Evolutionary conservation across 2,113 vertebrate genomes (phyloP).

Genomic region (Irena cyanogastra): DNA sequence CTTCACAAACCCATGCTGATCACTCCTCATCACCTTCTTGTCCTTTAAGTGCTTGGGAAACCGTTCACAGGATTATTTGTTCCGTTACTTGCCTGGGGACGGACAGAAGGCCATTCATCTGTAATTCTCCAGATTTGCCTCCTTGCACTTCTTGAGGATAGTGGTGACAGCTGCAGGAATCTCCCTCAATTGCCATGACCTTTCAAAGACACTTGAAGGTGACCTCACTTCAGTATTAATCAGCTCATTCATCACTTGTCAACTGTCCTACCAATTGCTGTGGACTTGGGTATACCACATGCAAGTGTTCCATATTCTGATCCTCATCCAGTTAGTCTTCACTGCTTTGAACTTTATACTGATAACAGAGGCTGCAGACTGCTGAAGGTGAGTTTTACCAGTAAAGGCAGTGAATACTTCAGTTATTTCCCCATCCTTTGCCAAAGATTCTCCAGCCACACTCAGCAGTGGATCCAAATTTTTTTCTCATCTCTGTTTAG

Average conservation of each 20-base stretch:
- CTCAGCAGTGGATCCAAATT: not conserved
- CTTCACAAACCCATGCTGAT: not conserved
- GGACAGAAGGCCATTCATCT: rapidly evolving
- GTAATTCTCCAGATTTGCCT: not conserved
- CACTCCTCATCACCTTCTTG: not conserved
- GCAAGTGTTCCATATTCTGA: not conserved
- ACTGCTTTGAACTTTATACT: not conserved
- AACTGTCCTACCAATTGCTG: not conserved
- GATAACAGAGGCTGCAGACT: not conserved
- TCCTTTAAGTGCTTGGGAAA: not conserved
- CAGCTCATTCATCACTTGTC: not conserved
- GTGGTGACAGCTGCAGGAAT: not conserved
- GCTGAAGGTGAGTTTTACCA: not conserved
- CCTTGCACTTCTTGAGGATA: not conserved
- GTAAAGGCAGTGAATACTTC: not conserved
- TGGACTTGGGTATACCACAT: rapidly evolving
- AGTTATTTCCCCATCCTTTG: not conserved
- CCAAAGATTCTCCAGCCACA: not conserved
- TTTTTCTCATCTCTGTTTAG: not conserved
- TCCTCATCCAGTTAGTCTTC: not conserved
- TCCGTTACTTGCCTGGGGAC: not conserved
- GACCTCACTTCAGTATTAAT: not conserved
- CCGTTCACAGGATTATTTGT: not conserved
- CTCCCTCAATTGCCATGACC: not conserved
- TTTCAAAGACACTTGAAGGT: not conserved